Percentiles rank a stretch among this genome's conserved stretches.
These are phyloP conservation scores for Macrosteles quadrilineatus DNA, from an alignment of 1,140 invertebrate genomes.

Conservation along the genomic window DNA sequence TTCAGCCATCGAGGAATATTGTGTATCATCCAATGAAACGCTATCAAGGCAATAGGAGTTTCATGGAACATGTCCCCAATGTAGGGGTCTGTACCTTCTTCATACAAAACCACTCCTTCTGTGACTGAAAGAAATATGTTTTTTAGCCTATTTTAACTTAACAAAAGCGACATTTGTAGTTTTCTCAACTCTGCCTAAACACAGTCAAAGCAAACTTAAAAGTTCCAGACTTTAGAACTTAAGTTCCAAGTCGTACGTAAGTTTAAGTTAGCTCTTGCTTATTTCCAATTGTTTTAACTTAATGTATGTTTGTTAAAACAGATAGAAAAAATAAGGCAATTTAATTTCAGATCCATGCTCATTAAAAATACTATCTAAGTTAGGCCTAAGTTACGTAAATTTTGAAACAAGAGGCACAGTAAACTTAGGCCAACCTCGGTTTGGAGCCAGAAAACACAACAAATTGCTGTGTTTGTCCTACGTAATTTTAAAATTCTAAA, in stretches of 20 bases:
- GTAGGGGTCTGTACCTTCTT: constrained; percentile 84
- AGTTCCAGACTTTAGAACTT: not conserved
- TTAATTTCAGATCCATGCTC: too few species aligned
- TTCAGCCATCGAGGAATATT: constrained; percentile 58
- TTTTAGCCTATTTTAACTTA: not conserved
- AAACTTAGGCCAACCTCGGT: too few species aligned
- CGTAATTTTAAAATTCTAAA: too few species aligned
- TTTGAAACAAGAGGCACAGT: too few species aligned
- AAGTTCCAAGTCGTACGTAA: not conserved
- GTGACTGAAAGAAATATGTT: constrained; percentile 60
- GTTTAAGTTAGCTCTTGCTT: not conserved
- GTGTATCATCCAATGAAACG: constrained; percentile 71
- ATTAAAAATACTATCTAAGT: too few species aligned
- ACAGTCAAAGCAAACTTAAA: not conserved
- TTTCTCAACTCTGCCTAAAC: not conserved
- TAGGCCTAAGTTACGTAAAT: too few species aligned
- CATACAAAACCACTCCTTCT: constrained; percentile 82
- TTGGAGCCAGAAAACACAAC: too few species aligned
- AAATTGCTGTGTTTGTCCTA: too few species aligned
- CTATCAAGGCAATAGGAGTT: constrained; percentile 72
- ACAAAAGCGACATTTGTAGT: not conserved
- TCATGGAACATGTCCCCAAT: constrained; percentile 91
- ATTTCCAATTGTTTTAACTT: not conserved
- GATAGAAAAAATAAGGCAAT: too few species aligned
- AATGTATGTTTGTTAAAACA: too few species aligned